phyloP scores from a whole-genome alignment of 2,797 vertebrate genomes.

The Heterohyrax brucei region DNA sequence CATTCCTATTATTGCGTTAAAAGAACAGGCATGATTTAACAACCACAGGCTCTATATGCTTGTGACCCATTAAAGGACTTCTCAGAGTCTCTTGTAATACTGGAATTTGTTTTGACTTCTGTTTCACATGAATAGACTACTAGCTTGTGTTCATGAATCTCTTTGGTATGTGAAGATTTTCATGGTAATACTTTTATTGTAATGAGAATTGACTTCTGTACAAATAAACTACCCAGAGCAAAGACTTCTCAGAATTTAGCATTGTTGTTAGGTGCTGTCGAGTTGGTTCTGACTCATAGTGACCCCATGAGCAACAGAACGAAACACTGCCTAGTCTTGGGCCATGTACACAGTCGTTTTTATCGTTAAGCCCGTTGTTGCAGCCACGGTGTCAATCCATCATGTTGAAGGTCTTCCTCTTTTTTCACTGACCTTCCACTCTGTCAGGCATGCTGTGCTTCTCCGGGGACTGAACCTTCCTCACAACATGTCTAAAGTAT shows the following conservation, averaged over 20 bases:
- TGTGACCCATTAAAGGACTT: neutral
- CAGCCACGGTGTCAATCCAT: too few species aligned
- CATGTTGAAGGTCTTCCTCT: too few species aligned
- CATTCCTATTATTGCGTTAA: neutral
- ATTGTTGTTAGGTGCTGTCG: too few species aligned
- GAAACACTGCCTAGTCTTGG: too few species aligned
- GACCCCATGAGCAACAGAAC: too few species aligned
- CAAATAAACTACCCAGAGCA: constrained; percentile 19
- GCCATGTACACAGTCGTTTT: too few species aligned
- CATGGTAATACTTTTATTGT: constrained; percentile 48
- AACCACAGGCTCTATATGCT: neutral
- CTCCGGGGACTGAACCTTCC: too few species aligned
- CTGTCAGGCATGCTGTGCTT: too few species aligned
- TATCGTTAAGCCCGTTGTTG: too few species aligned
- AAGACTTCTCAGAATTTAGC: constrained; percentile 23
- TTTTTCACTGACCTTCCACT: too few species aligned
- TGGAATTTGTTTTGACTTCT: constrained; percentile 36
- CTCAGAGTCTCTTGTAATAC: neutral
- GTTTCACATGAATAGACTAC: neutral
- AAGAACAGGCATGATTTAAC: neutral
- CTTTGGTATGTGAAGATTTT: constrained; percentile 28
- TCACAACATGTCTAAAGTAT: too few species aligned
- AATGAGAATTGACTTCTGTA: constrained; percentile 62
- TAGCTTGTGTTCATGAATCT: constrained; percentile 31
- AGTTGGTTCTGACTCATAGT: too few species aligned